Base-by-base conservation (phyloP, 1,140 invertebrate species). In the Riptortus pedestris region DNA sequence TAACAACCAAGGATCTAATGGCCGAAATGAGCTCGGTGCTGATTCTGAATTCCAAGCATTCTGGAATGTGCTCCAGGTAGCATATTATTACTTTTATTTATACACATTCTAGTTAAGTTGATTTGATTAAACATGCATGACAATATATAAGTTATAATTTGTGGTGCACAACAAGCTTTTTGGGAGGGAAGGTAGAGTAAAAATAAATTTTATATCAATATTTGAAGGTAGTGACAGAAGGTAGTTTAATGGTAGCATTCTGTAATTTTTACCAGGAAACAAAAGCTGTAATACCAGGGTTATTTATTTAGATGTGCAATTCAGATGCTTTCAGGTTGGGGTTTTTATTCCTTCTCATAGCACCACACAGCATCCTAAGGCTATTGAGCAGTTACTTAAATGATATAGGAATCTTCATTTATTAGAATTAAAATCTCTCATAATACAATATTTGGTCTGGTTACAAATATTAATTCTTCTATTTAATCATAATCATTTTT, bases 11-110 rank as follows among this genome's bases (percentile, higher is more conserved):
- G 45, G 18, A 1, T 22, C 45, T n/a, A 3, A 11, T 47, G 2
- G 1, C 22, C 18, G 22, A 20, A 47, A 22, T n/a, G 3, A n/a
- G 22, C 11, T 47, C 18, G 45, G 45, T 1, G 52, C 52, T 1
- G 52, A 57, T 29, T 27, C 22, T 16, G 52, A 57, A 57, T 57
- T 57, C 14, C 14, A 57, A 57, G 52, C 52, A 2, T 24, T 57
- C 20, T 57, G 52, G 52, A 57, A 27, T 29, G 2, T 57, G 16
- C 28, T 57, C n/a, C 52, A 57, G 52, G 52, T 57, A 47, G 11
- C 27, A 26, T 24, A 9, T 26, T 57, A 24, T 3, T 14, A 22
- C 24, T 27, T 27, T 5, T 5, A 24, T 55, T 55, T 12, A 18
- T 18, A 2, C 14, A 24, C 51, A 55, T 55, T 22, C 2, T 27